Evolutionary conservation across 35 echinoderm and acorn worm genomes (phyloP), one percentile per base, ranked within the genome.

Genomic region (Apostichopus japonicus): DNA sequence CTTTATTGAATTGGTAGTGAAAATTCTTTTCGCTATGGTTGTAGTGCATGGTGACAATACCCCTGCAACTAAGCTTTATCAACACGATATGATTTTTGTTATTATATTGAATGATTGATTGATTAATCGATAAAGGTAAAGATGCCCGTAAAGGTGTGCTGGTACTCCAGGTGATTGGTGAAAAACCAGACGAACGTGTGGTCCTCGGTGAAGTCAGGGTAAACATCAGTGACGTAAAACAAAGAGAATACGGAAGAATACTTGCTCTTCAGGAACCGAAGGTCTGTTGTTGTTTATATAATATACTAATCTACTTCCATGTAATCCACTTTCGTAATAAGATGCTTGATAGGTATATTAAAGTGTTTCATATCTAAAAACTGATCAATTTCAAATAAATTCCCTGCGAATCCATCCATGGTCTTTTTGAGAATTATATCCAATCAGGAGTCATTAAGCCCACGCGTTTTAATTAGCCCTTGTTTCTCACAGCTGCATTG

Each of bases 161-260:
- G 19, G 63, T 89, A 6, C 27, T 89, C 9, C 86, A 89, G 27
- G 86, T 89, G 22, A 24, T 89, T 9, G 86, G 63, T 4, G 0
- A 72, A 53, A 59, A 25, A 53, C 71, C 65, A 51, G 23, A 89
- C 24, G 86, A 89, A 16, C 16, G 86, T 16, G 56, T 24, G 52
- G 67, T 89, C 22, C 63, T 89, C 57, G 86, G 86, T 9, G 86
- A 89, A 73, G 63, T 52, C 6, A 89, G 86, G 62, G 33, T 89
- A 4, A 59, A 89, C 61, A 23, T 89, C 4, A 14, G 10, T 65
- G 86, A 89, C 15, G 63, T 89, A 5, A 89, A 65, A 72, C 44
- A 89, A 33, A 67, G 14, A 23, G 86, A 89, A 89, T 73, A 89
- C 61, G 86, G 86, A 21, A 89, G 86, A 73, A 65, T 89, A 9